phyloP scores from a whole-genome alignment of 2,797 vertebrate genomes.

The Sebastes steindachneri region DNA sequence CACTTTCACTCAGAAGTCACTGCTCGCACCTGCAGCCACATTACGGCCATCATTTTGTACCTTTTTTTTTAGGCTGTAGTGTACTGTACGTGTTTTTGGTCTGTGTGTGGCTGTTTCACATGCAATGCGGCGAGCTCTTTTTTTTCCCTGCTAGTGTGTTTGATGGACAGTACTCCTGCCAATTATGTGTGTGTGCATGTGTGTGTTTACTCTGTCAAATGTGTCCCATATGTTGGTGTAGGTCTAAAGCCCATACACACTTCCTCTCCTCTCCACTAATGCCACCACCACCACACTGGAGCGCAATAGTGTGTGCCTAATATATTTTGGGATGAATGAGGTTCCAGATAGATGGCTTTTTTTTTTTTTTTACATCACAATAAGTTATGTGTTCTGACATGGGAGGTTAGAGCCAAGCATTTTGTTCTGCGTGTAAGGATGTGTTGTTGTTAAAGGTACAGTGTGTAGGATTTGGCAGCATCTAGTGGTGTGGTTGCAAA shows the following conservation, averaged over 20 bases:
- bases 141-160: background rate
- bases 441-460: too few species aligned
- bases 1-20: too few species aligned
- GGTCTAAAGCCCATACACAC: conserved; percentile 52
- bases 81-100: conserved; percentile 1
- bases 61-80: background rate
- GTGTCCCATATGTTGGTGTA: conserved; percentile 78
- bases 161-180: conserved; percentile 37
- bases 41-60: too few species aligned
- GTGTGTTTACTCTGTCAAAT: conserved; percentile 81
- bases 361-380: conserved; percentile 20
- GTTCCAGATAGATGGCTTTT: background rate
- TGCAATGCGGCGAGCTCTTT: conserved; percentile 14
- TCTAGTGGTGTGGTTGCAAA: too few species aligned
- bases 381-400: background rate
- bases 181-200: conserved; percentile 36
- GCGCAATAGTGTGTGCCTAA: background rate
- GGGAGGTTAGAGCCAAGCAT: background rate
- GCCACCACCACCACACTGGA: conserved; percentile 13
- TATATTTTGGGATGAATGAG: background rate
- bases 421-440: too few species aligned
- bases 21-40: too few species aligned
- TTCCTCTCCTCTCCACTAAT: conserved; percentile 35
- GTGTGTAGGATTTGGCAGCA: too few species aligned
- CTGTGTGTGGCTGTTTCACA: conserved; percentile 6